These are phyloP conservation scores for Takifugu bimaculatus DNA, from an alignment of 2,113 vertebrate genomes.

Conservation along the genomic window DNA sequence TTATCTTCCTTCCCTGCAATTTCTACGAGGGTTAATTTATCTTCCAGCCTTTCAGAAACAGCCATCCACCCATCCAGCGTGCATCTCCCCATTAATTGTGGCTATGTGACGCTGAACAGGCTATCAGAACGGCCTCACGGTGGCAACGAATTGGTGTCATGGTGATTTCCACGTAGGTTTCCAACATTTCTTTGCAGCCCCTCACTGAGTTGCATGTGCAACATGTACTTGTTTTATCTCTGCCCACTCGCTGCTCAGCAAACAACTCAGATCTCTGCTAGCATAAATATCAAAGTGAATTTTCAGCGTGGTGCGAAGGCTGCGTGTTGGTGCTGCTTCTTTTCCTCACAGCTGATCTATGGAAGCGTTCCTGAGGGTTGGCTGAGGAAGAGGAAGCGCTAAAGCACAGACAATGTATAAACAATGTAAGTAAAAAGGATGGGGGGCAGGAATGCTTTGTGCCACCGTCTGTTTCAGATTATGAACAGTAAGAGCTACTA, in stretches of 20 bases:
- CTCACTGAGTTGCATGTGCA: conserved; percentile 22
- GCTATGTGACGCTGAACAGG: conserved; percentile 10
- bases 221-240: conserved; percentile 30
- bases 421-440: no score
- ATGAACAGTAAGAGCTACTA: no score
- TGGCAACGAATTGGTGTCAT: conserved; percentile 31
- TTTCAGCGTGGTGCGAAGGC: conserved; percentile 37
- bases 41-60: conserved; percentile 2
- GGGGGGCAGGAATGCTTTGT: no score
- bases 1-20: not conserved
- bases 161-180: conserved; percentile 36
- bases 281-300: conserved; percentile 64
- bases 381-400: no score
- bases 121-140: conserved; percentile 25
- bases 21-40: not conserved
- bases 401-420: no score
- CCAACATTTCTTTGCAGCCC: conserved; percentile 41
- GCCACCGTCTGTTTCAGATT: no score
- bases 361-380: no score
- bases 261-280: conserved; percentile 46
- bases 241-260: conserved; percentile 52
- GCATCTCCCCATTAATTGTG: conserved; percentile 34
- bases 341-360: no score
- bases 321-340: conserved; percentile 17
- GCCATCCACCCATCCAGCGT: not conserved